Evolutionary conservation across 2,888 invertebrate species (phyloP), one percentile per base, ranked within the genome.

Genomic region (Catonia carolina): DNA sequence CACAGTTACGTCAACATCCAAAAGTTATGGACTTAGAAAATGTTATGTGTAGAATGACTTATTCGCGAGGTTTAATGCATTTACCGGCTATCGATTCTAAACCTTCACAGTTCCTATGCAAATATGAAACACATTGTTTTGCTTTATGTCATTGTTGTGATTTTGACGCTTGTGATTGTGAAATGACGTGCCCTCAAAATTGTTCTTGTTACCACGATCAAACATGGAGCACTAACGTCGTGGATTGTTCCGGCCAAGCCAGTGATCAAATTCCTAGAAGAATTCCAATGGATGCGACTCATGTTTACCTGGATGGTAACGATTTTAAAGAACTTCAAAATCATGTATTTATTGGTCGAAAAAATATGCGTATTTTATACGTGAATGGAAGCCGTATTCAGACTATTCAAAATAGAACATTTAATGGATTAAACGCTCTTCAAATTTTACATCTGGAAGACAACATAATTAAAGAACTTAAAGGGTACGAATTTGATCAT

Each of bases 161-260:
- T 71, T 95, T 91, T 71, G 93, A 93, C 71, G 90, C 90, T 61
- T 96, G 96, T 74, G 95, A 95, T 74, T 96, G 96, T 75, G 92
- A 95, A 77, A 92, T 94, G 89, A 92, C 89, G 62, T 96, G 96
- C 70, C 96, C 96, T 31, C 82, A 84, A 67, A 91, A 91, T 69
- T 96, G 96, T 76, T 86, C 88, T 65, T 96, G 96, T 73, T 95
- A 91, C 75, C 92, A 93, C 73, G 95, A 96, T 70, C 89, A 90
- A 71, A 84, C 89, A 62, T 95, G 94, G 91, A 86, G 86, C 66
- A 91, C 90, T 53, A 93, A 92, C 73, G 89, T 92, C 39, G 92
- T 93, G 47, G 93, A 93, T 72, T 94, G 93, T 73, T 89, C 90
- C 64, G 84, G 84, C 14, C 85, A 89, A 72, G 78, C 82, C 68